Conservation (phyloP, 2,797 vertebrate species). For the Girardinus metallicus region DNA sequence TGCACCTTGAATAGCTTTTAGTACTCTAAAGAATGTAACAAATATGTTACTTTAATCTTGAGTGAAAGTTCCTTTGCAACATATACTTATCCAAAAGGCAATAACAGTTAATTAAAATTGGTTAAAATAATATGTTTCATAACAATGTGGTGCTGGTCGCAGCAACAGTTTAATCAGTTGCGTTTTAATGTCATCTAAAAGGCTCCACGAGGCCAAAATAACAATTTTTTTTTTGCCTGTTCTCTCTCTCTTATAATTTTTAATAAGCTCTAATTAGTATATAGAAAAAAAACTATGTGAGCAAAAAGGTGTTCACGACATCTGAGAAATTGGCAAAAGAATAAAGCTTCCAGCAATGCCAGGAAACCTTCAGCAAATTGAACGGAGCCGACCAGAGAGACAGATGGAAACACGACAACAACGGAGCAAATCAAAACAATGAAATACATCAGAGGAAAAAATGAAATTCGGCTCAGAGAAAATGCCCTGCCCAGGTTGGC, state of each 20-base stretch:
- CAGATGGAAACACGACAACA: conserved; percentile 17
- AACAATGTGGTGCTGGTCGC: background rate
- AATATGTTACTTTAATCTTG: background rate
- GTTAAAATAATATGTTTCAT: background rate
- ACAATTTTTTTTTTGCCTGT: background rate
- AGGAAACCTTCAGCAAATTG: background rate
- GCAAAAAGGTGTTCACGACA: background rate
- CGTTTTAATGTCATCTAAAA: background rate
- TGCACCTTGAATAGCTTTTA: background rate
- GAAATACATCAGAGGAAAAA: conserved; percentile 19
- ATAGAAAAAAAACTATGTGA: background rate
- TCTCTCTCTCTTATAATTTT: background rate
- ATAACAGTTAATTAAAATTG: background rate
- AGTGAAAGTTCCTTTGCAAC: background rate
- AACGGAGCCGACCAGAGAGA: conserved; percentile 2
- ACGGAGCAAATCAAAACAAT: conserved; percentile 16
- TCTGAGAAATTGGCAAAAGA: conserved; percentile 13
- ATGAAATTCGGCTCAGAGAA: background rate
- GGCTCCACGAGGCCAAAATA: background rate
- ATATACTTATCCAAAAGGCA: background rate
- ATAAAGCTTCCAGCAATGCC: background rate
- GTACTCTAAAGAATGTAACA: background rate
- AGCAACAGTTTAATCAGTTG: background rate
- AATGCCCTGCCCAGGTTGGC: background rate
- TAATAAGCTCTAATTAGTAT: background rate